Evolutionary conservation across 2,113 vertebrate genomes (phyloP).

Genomic region (Tyto alba): DNA sequence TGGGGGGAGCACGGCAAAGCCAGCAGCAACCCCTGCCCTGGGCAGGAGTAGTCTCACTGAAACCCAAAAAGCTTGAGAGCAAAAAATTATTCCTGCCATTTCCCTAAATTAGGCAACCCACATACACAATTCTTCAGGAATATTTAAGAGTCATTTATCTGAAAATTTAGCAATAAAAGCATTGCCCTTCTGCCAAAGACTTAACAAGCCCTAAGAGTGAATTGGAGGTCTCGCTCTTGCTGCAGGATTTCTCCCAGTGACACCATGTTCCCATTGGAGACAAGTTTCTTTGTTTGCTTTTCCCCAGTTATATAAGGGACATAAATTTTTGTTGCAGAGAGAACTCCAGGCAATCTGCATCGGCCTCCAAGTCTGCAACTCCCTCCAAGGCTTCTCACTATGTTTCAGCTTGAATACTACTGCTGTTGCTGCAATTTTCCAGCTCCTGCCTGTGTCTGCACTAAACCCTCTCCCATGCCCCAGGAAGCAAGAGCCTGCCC

Average conservation of each 20-base stretch:
- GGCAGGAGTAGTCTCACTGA: neutral
- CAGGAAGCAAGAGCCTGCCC: neutral
- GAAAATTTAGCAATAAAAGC: neutral
- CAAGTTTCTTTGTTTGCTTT: conserved; percentile 53
- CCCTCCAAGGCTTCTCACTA: neutral
- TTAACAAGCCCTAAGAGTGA: neutral
- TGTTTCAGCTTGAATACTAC: neutral
- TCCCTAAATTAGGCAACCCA: neutral
- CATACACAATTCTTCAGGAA: neutral
- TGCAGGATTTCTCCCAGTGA: neutral
- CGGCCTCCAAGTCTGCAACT: neutral
- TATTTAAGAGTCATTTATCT: neutral
- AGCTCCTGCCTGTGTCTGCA: neutral
- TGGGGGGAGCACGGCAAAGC: neutral
- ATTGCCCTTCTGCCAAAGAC: neutral
- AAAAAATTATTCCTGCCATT: neutral
- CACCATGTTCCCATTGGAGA: conserved; percentile 31
- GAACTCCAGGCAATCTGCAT: conserved; percentile 18
- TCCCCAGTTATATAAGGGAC: conserved; percentile 34
- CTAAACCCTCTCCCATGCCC: neutral
- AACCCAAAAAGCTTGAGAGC: neutral
- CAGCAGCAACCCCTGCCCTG: neutral
- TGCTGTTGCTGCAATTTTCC: conserved; percentile 21
- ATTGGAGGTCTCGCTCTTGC: neutral
- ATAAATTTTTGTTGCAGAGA: conserved; percentile 10